Evolutionary conservation across 2,888 invertebrate genomes (phyloP).

Genomic region (Himalopsyche kuldschensis): DNA sequence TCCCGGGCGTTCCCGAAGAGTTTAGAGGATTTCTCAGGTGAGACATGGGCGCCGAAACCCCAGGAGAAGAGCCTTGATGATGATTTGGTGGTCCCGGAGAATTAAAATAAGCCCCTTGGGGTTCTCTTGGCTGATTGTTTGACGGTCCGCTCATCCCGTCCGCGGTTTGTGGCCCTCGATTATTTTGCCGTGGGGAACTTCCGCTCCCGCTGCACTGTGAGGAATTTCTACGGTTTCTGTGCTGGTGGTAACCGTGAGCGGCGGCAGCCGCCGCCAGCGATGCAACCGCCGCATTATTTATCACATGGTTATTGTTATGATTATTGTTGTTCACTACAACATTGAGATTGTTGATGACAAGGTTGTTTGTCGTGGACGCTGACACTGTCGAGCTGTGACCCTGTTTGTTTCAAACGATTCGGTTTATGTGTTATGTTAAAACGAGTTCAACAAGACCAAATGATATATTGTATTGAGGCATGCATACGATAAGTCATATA

Average conservation of each 20-base stretch:
- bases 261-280: slow-evolving; percentile 58
- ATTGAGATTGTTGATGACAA: slow-evolving; percentile 58
- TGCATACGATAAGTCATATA: too few species aligned
- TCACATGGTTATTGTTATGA: slow-evolving; percentile 58
- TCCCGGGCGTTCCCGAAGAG: slow-evolving; percentile 52
- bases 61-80: background rate
- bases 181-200: background rate
- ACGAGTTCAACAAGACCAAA: too few species aligned
- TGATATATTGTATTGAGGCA: too few species aligned
- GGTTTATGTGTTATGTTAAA: background rate
- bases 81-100: slow-evolving; percentile 15
- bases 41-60: slow-evolving; percentile 55
- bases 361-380: slow-evolving; percentile 58
- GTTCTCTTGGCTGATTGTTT: slow-evolving; percentile 5
- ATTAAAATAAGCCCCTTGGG: slow-evolving; percentile 10
- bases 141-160: background rate
- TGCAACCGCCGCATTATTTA: slow-evolving; percentile 58
- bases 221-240: slow-evolving; percentile 55
- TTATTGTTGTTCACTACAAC: slow-evolving; percentile 61
- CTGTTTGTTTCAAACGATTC: slow-evolving; percentile 44
- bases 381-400: slow-evolving; percentile 55
- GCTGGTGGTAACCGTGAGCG: slow-evolving; percentile 56
- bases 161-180: background rate
- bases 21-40: slow-evolving; percentile 55
- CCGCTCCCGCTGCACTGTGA: slow-evolving; percentile 45